Evolutionary conservation across 30 jellyfish, hydroid and myxozoan species (phyloP), one percentile per base, ranked within the genome.

Genomic region (Phacellophora camtschatica): DNA sequence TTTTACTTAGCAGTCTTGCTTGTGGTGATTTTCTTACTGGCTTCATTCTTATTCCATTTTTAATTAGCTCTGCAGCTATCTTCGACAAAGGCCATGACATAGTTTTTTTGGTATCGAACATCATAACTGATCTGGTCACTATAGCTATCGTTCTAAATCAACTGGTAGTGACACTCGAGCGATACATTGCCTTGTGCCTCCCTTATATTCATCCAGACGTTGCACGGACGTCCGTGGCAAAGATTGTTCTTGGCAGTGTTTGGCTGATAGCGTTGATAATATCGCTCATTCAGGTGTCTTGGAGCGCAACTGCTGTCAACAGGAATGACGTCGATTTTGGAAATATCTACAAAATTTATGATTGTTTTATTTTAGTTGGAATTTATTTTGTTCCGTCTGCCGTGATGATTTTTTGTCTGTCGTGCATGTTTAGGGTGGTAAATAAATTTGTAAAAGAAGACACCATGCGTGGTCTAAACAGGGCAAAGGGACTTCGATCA

Each of bases 11-110:
- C 8, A 71, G 77, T 51, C 53, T 76, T 15, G 75, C 84, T 0
- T 63, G 84, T 42, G 83, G 88, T 6, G 95, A 84, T 32, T 39
- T 61, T 1, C 84, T 84, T 25, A 84, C 95, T 25, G 95, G 95
- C 9, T n/a, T 59, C 19, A 20, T 72, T 4, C 41, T 74, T 32
- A 84, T 84, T 28, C 95, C 95, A 3, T 29, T 64, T 15, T 46
- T 50, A 0, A 69, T 84, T 15, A 30, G 73, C 11, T 43, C 95
- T 3, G 95, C 88, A 18, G 77, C 86, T 0, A 57, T 70, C 33
- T 23, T 45, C 29, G 82, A 74, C 16, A 65, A 74, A 18, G 71
- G 71, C 4, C 32, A 31, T 34, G 57, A n/a, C 27, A 56, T 56
- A 2, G 77, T 84, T 15, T 84, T 37, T 24, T 71, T 84, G 31